Conservation (phyloP, 2,888 invertebrate species). For the Brachyptera putata region DNA sequence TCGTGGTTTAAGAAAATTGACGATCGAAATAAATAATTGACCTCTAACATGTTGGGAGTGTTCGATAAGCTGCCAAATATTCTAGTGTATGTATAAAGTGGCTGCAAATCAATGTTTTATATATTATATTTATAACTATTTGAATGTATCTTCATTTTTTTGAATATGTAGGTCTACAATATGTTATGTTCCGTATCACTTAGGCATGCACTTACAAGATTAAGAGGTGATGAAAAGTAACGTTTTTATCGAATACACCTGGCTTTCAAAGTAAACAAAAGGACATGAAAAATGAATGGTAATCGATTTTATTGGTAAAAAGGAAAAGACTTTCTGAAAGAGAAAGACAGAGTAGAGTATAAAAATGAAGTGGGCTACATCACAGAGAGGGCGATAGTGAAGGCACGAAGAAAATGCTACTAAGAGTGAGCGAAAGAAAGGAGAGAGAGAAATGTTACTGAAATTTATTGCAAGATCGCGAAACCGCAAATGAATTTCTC, state of each 20-base stretch:
- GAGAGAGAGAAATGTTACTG: conserved; percentile 17
- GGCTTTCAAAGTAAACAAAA: not conserved
- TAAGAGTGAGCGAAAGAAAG: not conserved
- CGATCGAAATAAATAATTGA: too few species aligned
- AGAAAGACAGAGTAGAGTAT: not conserved
- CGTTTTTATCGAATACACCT: not conserved
- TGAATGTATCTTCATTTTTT: too few species aligned
- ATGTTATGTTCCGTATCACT: not conserved
- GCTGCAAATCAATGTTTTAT: too few species aligned
- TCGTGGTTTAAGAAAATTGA: too few species aligned
- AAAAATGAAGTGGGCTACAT: not conserved
- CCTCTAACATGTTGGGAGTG: too few species aligned
- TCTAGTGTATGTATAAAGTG: too few species aligned
- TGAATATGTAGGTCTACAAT: too few species aligned
- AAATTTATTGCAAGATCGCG: conserved; percentile 31
- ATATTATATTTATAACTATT: too few species aligned
- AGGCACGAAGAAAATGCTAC: not conserved
- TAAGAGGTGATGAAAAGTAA: not conserved
- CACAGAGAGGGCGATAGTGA: not conserved
- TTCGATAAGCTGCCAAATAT: too few species aligned
- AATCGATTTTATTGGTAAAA: conserved; percentile 2
- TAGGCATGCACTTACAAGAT: not conserved
- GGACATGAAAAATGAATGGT: conserved; percentile 3
- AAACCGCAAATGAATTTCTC: conserved; percentile 30
- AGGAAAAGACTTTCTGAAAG: not conserved